Evolutionary conservation across 2,888 invertebrate species (phyloP).

Genomic region (Odiellus spinosus): DNA sequence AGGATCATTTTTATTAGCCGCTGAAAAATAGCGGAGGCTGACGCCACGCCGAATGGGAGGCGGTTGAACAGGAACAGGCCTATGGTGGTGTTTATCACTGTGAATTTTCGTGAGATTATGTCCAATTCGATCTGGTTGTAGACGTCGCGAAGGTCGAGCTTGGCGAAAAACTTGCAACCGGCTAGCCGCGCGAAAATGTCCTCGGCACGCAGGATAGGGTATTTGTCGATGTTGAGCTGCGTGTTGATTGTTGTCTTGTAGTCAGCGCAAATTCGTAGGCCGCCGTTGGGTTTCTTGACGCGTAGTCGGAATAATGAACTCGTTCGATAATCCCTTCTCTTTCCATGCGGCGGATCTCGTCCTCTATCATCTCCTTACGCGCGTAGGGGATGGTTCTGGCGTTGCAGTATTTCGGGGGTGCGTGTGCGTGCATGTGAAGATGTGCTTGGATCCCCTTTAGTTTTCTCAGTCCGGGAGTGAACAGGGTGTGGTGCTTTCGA

Average conservation of each 20-base stretch:
- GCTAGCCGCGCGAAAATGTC: too few species aligned
- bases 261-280: background rate
- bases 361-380: too few species aligned
- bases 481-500: too few species aligned
- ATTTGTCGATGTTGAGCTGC: background rate
- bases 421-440: too few species aligned
- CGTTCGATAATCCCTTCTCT: too few species aligned
- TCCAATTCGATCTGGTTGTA: background rate
- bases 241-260: background rate
- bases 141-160: background rate
- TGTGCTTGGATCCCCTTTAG: too few species aligned
- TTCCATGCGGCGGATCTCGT: too few species aligned
- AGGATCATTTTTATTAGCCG: constrained; percentile 2
- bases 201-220: background rate
- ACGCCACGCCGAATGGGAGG: background rate
- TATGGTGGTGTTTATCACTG: constrained; percentile 2
- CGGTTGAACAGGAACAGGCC: background rate
- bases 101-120: background rate
- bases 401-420: too few species aligned
- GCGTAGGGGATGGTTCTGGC: too few species aligned
- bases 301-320: too few species aligned
- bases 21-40: constrained; percentile 6
- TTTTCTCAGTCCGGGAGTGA: too few species aligned
- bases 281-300: too few species aligned
- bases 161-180: background rate